Percentiles rank a stretch among this genome's conserved stretches.
Conservation (phyloP, 2,113 vertebrate species). For the Bubo scandiacus region DNA sequence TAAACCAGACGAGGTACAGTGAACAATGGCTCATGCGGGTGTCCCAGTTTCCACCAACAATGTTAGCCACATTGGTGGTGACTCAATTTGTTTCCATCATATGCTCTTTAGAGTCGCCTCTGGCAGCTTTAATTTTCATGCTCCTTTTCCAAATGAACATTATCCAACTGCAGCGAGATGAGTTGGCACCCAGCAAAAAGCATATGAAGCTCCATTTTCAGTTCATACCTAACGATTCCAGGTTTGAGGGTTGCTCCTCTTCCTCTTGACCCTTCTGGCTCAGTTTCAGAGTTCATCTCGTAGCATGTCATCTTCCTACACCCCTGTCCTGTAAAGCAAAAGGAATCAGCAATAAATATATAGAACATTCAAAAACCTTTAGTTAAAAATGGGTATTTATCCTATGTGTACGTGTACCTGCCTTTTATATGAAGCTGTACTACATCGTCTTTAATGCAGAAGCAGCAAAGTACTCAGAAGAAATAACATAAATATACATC, state of each 20-base stretch:
- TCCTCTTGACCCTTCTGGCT: neutral
- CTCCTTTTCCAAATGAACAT: neutral
- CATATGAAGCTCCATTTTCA: accelerated
- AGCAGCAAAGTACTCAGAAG: constrained; percentile 46
- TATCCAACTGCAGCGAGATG: neutral
- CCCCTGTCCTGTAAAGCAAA: neutral
- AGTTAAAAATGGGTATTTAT: neutral
- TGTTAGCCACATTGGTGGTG: constrained; percentile 30
- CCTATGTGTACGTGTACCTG: neutral
- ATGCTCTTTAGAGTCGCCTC: constrained; percentile 17
- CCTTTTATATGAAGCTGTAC: neutral
- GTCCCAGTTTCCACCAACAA: constrained; percentile 60
- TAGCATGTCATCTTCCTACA: neutral
- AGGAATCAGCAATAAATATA: neutral
- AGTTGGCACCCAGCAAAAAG: neutral
- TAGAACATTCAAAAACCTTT: neutral
- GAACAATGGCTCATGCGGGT: constrained; percentile 42
- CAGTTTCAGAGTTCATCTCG: neutral
- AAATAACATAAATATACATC: constrained; percentile 44
- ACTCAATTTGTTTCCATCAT: constrained; percentile 58
- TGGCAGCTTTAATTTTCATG: constrained; percentile 25
- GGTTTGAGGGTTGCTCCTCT: neutral
- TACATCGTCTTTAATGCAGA: neutral
- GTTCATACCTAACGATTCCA: neutral
- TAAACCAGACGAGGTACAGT: constrained; percentile 55